Base-by-base conservation (phyloP, 2,797 vertebrate genomes). In the Dallia pectoralis region DNA sequence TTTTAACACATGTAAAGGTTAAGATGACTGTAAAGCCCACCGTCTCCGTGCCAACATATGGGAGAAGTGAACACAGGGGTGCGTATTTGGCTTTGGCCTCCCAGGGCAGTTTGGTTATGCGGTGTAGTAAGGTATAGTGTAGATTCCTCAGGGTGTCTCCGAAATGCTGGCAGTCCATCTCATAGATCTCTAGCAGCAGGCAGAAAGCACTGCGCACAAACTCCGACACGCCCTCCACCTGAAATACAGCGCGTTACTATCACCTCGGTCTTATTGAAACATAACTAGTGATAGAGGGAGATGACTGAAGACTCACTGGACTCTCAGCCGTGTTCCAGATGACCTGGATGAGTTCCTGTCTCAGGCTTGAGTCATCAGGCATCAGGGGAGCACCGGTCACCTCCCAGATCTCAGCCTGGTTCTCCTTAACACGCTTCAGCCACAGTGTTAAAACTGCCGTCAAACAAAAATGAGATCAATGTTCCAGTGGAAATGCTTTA, bases 321-420 rank as follows among this genome's bases (percentile, higher is more conserved):
- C 92, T 95, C 85, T 97, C 95, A 1, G 94, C 94, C 0, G 91
- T 95, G 86, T 88, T 93, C 96, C 96, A 96, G 75, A 95, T 82
- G 15, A 96, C 85, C 74, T 90, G 89, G 61, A 84, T 78, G 64
- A 97, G 89, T 30, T 81, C 79, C 32, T 74, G 86, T 49, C 85
- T 91, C 19, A 94, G 87, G 22, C 70, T 22, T 2, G 89, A 48
- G 64, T 87, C 48, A n/a, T 88, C 87, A 0, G 76, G 74, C 73
- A 96, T 79, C 44, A 96, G 33, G 5, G 75, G 84, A 48, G 33
- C 77, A 0, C 82, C 87, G 0, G 2, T 91, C 79, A 87, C 80
- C 80, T 70, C 69, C 94, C 92, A 93, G 76, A 97, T 40, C 6
- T 88, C 89, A 11, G 80, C 66, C 78, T 94, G 78, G 73, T 87